Base-by-base conservation (phyloP, 1,140 invertebrate genomes). In the Drosophila orosa region DNA sequence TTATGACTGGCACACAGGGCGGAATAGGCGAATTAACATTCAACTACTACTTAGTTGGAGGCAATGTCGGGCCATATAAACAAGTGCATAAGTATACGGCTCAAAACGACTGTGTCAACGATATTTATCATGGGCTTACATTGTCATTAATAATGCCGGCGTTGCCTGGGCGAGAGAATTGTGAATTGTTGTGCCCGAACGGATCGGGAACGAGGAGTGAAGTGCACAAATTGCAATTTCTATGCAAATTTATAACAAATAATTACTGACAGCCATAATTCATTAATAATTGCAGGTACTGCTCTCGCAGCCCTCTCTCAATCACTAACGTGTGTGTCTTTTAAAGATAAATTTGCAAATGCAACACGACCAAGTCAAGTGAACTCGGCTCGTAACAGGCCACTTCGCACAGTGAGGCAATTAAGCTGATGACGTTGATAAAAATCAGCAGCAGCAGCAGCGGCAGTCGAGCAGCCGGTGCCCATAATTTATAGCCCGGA, bases 211-310 rank as follows among this genome's bases (percentile, higher is more conserved):
- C 47, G 68, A 42, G 52, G 65, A 69, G 63, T 78, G 84, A 79
- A 83, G 78, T 82, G 83, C 81, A 79, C 84, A 90, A 90, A 84
- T 89, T 84, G 85, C 85, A 90, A 90, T 90, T 90, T 90, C 85
- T 90, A 90, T 90, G 85, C 85, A 90, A 90, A 90, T 90, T 90
- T 85, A 90, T 90, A 90, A 90, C 85, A 90, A 85, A 90, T 85
- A 90, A 90, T 90, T 90, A 90, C 85, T 79, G 85, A 90, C 80
- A 90, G 81, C 85, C 83, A 90, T 90, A 90, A 85, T 90, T 90
- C 81, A 86, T 90, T 90, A 90, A 81, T 90, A 90, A 90, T 90
- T 90, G 86, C 85, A 74, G 75, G 58, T 78, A 85, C 74, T 45
- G 56, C 42, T 73, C 73, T 33, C 66, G 31, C 45, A 27, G 45